A percentile compares a stretch with the other conserved stretches of the same genome.
Evolutionary conservation across 2,113 vertebrate species (phyloP).

Genomic region (Pollachius pollachius): DNA sequence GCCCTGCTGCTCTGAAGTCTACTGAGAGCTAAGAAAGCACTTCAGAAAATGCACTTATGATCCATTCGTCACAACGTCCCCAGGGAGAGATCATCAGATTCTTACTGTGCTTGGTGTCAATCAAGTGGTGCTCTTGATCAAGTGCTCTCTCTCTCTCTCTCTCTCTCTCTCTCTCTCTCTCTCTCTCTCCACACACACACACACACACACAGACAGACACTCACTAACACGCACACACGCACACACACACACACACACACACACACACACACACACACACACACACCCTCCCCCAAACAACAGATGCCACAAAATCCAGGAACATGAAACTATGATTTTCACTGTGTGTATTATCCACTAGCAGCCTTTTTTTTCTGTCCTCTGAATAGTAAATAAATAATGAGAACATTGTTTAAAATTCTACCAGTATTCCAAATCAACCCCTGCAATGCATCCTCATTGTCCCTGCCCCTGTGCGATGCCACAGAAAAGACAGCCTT

Average conservation of each 20-base stretch:
- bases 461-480: conserved; percentile 10
- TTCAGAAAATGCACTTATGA: too few species aligned
- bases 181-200: neutral
- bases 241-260: too few species aligned
- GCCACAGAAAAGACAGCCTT: conserved; percentile 22
- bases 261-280: neutral
- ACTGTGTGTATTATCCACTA: conserved; percentile 34
- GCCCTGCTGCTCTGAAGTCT: neutral
- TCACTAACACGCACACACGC: too few species aligned
- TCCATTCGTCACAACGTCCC: too few species aligned
- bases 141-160: conserved; percentile 1
- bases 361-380: conserved; percentile 19
- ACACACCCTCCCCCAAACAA: too few species aligned
- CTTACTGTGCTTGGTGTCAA: too few species aligned
- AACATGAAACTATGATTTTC: conserved; percentile 17
- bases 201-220: too few species aligned
- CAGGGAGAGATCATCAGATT: too few species aligned
- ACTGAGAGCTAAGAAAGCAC: neutral
- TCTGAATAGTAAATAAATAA: conserved; percentile 68
- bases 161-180: neutral
- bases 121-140: too few species aligned
- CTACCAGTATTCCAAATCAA: conserved; percentile 42
- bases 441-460: too few species aligned
- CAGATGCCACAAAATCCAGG: neutral
- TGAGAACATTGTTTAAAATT: conserved; percentile 69